Percentiles rank a stretch among this genome's conserved stretches.
These are phyloP conservation scores for Anastrepha obliqua DNA, from an alignment of 1,140 invertebrate genomes.

Conservation along the genomic window DNA sequence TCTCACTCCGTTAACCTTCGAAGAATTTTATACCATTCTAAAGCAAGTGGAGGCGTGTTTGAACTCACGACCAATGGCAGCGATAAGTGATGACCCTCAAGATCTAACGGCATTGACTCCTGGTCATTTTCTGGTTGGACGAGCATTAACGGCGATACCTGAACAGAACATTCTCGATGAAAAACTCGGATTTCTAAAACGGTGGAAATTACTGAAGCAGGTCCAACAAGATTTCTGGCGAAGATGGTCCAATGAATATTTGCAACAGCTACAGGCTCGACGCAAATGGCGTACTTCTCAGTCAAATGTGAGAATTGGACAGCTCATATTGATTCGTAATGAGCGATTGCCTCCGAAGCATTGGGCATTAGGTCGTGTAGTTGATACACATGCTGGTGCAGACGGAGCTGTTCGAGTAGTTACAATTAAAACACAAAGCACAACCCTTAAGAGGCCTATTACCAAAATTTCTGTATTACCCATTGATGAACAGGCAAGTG, in stretches of 20 bases:
- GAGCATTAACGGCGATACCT: constrained; percentile 60
- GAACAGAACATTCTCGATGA: constrained; percentile 56
- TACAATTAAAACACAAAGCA: constrained; percentile 59
- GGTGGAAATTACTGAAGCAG: constrained; percentile 17
- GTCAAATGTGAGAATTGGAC: no score
- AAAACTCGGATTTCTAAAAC: neutral
- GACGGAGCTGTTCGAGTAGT: constrained; percentile 64
- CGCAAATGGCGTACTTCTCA: neutral
- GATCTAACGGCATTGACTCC: constrained; percentile 63
- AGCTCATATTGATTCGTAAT: no score
- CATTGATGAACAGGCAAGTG: no score
- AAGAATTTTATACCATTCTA: constrained; percentile 60
- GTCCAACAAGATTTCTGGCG: constrained; percentile 33
- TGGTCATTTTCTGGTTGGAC: constrained; percentile 69
- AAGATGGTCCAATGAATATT: constrained; percentile 37
- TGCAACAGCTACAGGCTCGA: neutral
- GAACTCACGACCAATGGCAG: constrained; percentile 61
- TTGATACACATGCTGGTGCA: constrained; percentile 62
- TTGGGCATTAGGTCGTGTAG: constrained; percentile 69
- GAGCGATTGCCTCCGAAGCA: constrained; percentile 62
- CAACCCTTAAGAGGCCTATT: no score
- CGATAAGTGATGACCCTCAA: constrained; percentile 61
- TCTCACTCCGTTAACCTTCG: constrained; percentile 58
- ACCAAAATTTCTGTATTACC: no score
- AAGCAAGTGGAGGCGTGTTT: constrained; percentile 61